Base-by-base conservation (phyloP, 2,113 vertebrate species). In the Aptenodytes patagonicus region DNA sequence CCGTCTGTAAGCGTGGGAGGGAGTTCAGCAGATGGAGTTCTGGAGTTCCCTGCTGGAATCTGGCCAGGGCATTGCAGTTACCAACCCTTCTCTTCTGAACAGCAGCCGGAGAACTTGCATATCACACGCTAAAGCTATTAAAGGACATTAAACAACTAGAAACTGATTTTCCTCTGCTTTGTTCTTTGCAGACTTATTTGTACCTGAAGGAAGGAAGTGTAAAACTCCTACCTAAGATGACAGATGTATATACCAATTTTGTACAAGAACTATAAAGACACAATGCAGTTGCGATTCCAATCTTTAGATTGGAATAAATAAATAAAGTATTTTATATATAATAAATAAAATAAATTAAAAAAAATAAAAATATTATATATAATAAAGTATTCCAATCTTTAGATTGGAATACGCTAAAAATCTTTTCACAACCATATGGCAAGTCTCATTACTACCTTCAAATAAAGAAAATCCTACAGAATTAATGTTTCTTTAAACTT, bases 31-130 rank as follows among this genome's bases (percentile, higher is more conserved):
- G 77, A 90, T 49, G 19, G 86, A 85, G 32, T 51, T 76, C 55
- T 68, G 90, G 90, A 94, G 79, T 85, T 93, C 78, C 82, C 85
- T 24, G 3, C 66, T 89, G 85, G 88, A 90, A 76, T 61, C 14
- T 25, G 55, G 54, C 83, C 96, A 94, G 49, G 26, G 34, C 62
- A 52, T 44, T 83, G 65, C 69, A 20, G 42, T 49, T 75, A 82
- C 25, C 84, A 79, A 1, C 52, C 16, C 72, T 44, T 58, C 78
- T 71, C 26, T 32, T 72, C 62, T 28, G 25, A 80, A 61, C 90
- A 22, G 8, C 42, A 81, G 51, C 24, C 0, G 0, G 28, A 54
- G 16, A 85, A 21, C 31, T 87, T 20, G 3, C 5, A 10, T 32
- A 79, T 61, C 76, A 36, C 32, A 72, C 0, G 1, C 26, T 40